phyloP scores from a whole-genome alignment of 2,888 invertebrate genomes.

The Cancer borealis region DNA sequence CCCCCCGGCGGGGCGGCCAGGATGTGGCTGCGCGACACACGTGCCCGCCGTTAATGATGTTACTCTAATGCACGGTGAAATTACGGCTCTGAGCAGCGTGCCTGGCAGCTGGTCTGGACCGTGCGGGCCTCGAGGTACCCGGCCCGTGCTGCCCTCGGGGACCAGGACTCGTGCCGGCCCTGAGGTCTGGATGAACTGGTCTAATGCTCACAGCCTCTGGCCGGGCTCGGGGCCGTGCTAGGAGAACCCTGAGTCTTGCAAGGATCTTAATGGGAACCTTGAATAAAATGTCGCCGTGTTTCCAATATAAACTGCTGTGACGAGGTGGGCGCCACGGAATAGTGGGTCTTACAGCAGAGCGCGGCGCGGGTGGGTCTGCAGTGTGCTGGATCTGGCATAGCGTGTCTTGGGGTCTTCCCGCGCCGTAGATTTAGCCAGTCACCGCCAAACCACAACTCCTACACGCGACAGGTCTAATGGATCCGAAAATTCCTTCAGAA shows the following conservation, averaged over 20 bases:
- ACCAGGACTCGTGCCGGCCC: constrained; percentile 39
- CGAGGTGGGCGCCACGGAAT: background rate
- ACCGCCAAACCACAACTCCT: constrained; percentile 60
- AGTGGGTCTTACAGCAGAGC: background rate
- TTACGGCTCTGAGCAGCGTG: constrained; percentile 50
- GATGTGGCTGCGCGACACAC: constrained; percentile 59
- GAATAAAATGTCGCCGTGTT: constrained; percentile 28
- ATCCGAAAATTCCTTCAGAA: constrained; percentile 56
- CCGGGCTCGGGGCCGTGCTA: background rate
- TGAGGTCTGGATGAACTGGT: background rate
- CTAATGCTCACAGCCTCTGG: constrained; percentile 33
- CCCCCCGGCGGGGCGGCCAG: constrained; percentile 60
- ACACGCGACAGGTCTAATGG: constrained; percentile 54
- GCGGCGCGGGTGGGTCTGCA: constrained; percentile 9
- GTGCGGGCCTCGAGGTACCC: constrained; percentile 39
- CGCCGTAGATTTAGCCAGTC: constrained; percentile 53
- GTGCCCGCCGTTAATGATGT: constrained; percentile 67
- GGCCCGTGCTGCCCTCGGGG: background rate
- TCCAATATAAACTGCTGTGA: constrained; percentile 46
- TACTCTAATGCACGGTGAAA: constrained; percentile 70
- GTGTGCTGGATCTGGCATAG: background rate
- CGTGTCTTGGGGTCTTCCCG: constrained; percentile 24
- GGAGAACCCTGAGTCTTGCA: background rate
- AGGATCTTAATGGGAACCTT: background rate
- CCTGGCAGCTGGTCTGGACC: constrained; percentile 53